These are phyloP conservation scores for Trichogramma dendrolimi DNA, from an alignment of 2,888 invertebrate genomes.

Conservation along the genomic window DNA sequence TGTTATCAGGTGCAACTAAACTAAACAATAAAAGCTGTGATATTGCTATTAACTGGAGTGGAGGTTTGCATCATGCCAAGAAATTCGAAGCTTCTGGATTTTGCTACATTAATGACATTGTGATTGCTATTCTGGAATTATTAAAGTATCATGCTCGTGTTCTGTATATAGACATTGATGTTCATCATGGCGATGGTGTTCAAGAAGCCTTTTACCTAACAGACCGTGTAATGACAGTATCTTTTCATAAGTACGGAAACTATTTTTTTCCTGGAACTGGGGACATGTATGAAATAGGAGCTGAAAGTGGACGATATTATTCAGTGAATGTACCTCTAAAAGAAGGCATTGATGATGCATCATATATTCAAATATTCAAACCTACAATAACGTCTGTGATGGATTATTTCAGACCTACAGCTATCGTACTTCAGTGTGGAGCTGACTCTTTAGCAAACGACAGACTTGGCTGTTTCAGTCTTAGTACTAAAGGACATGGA, in stretches of 20 bases:
- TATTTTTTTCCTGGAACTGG: slow-evolving; percentile 98
- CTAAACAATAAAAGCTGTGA: slow-evolving; percentile 92
- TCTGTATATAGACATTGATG: slow-evolving; percentile 97
- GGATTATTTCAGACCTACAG: slow-evolving; percentile 94
- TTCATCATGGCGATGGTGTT: slow-evolving; percentile 95
- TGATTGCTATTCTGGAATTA: slow-evolving; percentile 92
- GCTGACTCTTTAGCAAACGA: slow-evolving; percentile 97
- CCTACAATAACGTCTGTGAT: slow-evolving; percentile 91
- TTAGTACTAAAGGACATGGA: slow-evolving; percentile 92
- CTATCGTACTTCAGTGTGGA: slow-evolving; percentile 96
- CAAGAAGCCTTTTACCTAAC: slow-evolving; percentile 98
- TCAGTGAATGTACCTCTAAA: slow-evolving; percentile 97
- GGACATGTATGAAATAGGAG: slow-evolving; percentile 97
- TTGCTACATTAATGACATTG: slow-evolving; percentile 99
- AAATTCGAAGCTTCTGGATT: slow-evolving; percentile 99
- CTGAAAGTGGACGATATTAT: slow-evolving; percentile 92
- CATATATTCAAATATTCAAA: slow-evolving; percentile 89
- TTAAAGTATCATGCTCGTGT: slow-evolving; percentile 91
- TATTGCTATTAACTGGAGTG: slow-evolving; percentile 99
- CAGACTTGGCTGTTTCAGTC: slow-evolving; percentile 90
- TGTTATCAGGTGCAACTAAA: slow-evolving; percentile 73
- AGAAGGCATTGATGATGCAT: slow-evolving; percentile 94
- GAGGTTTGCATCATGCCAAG: slow-evolving; percentile 98
- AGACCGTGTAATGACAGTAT: slow-evolving; percentile 98
- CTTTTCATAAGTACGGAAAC: slow-evolving; percentile 97